Evolutionary conservation across 2,113 vertebrate genomes (phyloP), one percentile per base, ranked within the genome.

Genomic region (Pelvicachromis taeniatus): DNA sequence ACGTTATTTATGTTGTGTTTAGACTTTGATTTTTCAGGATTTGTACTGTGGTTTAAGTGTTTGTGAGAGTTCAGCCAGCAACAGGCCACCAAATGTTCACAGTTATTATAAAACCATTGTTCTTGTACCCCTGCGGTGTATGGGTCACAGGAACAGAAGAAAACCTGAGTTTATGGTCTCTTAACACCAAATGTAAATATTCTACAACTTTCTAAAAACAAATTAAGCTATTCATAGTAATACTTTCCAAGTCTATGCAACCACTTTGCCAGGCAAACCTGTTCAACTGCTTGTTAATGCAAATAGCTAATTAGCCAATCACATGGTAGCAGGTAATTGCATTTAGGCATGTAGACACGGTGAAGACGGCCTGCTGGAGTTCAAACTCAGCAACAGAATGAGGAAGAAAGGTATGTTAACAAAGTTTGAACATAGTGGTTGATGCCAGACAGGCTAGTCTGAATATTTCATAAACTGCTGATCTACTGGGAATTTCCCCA

Each of bases 111-210:
- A 73, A 73, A 4, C 40, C 68, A 29, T 29, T 75, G 42, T 31
- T 75, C 26, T 50, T 73, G 23, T 73, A 29, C 23, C 11, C 6
- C 9, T 70, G 40, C 1, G 1, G 23, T 11, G 40, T 50, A 29
- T 50, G 0, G 42, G 23, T 73, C 68, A 73, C 68, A 12, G 42
- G 45, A 75, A 75, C 3, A 5, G 9, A 50, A 31, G 70, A 52
- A 33, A 75, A 52, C 4, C 0, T 2, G 42, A 12, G 17, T 31
- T 5, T 7, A 6, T 9, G 17, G 0, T 52, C 17, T n/a, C 0
- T 31, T n/a, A 75, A 3, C 16, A 50, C 42, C 26, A 12, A 75
- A 73, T 29, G 42, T 31, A 73, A 73, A 73, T 1, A 31, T 29
- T 50, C 14, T 16, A 2, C 17, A 73, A 19, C 42, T 19, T 31